Evolutionary conservation across 2,113 vertebrate species (phyloP), one percentile per base, ranked within the genome.

Genomic region (Amia ocellicauda): DNA sequence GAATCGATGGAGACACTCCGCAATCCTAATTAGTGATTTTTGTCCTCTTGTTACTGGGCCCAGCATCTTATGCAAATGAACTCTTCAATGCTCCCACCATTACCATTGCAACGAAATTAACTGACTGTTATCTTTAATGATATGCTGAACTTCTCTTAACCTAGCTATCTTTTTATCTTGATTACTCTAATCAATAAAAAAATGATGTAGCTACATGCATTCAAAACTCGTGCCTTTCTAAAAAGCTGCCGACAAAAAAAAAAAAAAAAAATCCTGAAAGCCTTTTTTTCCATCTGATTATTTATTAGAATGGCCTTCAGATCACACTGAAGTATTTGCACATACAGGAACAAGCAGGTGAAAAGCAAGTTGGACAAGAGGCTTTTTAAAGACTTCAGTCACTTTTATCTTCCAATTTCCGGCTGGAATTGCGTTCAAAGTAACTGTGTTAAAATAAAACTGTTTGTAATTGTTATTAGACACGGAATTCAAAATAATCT

Each of bases 11-110:
- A 81, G 87, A 88, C 86, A 82, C 84, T 94, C 88, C 86, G 91
- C 89, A 83, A 80, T 83, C 83, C 89, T 94, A 95, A 97, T 97
- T 95, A 96, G 92, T 94, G 93, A 93, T 97, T 96, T 94, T 92
- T 95, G 91, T 95, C 91, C 91, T 86, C 91, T 91, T 90, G 85
- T 91, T 90, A 84, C 85, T 81, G 87, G 88, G 91, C 91, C 90
- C 89, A 87, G 89, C 85, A 83, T 91, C 86, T 88, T 85, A 95
- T 94, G 93, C 92, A 94, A 98, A 96, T 96, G 90, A 96, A 84
- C 86, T 84, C 89, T 90, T 87, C 90, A 90, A 89, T 88, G 84
- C 83, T 85, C 85, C 74, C 87, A 88, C 89, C 86, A 89, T 88
- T 90, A 86, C 88, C 80, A 85, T 82, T 62, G 87, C 83, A 82